These are phyloP conservation scores for Astatoreochromis straeleni DNA, from an alignment of 2,113 vertebrate genomes.

Conservation along the genomic window DNA sequence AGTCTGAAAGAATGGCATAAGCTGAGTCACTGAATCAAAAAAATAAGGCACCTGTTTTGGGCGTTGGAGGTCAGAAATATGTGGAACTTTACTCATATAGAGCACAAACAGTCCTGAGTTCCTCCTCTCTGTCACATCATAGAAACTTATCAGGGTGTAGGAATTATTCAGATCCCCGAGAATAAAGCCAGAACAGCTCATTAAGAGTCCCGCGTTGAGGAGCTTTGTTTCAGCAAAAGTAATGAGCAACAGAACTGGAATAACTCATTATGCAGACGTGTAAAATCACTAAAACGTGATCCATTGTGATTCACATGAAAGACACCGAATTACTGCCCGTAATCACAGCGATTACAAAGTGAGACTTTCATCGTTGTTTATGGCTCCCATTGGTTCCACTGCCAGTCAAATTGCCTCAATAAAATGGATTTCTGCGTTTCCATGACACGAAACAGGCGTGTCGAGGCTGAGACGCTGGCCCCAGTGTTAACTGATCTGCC, in stretches of 20 bases:
- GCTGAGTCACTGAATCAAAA: neutral
- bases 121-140: neutral
- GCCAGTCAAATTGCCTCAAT: constrained; percentile 29
- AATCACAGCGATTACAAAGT: constrained; percentile 28
- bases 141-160: neutral
- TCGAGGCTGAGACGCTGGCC: constrained; percentile 21
- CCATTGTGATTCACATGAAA: constrained; percentile 3
- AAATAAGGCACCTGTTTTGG: constrained; percentile 27
- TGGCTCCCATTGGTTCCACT: neutral
- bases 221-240: neutral
- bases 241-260: neutral
- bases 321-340: neutral
- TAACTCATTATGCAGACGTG: neutral
- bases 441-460: constrained; percentile 20
- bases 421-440: constrained; percentile 34
- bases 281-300: neutral
- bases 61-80: constrained; percentile 37
- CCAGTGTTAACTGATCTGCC: constrained; percentile 32
- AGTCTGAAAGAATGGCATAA: neutral
- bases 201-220: neutral
- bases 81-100: constrained; percentile 37
- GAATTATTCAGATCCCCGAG: neutral
- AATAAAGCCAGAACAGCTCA: neutral
- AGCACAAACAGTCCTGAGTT: neutral
- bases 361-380: constrained; percentile 35